Evolutionary conservation across 2,797 vertebrate genomes (phyloP).

Genomic region (Notolepis coatsorum): DNA sequence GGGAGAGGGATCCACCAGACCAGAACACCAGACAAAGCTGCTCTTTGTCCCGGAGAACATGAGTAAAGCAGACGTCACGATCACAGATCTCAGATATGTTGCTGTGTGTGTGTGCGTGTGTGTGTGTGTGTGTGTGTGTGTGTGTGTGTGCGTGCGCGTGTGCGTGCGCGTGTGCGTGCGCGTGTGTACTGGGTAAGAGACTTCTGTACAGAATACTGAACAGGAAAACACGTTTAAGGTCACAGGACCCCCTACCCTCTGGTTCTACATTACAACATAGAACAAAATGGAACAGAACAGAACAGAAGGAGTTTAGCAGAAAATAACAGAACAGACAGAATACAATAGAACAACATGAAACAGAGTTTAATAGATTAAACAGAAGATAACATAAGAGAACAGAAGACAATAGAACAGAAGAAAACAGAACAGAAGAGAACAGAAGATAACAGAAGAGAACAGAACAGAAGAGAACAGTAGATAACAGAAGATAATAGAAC

Average conservation of each 20-base stretch:
- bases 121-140: neutral
- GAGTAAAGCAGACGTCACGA: constrained; percentile 56
- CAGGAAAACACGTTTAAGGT: constrained; percentile 33
- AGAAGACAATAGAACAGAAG: neutral
- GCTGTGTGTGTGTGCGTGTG: constrained; percentile 7
- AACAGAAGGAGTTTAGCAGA: neutral
- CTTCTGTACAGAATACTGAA: constrained; percentile 6
- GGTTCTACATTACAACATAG: neutral
- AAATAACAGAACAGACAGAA: neutral
- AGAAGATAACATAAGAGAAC: neutral
- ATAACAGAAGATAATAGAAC: neutral
- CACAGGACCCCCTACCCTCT: neutral
- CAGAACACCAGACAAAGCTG: constrained; percentile 53
- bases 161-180: neutral
- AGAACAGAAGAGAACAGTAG: too few species aligned
- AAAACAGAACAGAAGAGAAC: neutral
- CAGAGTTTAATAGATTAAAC: too few species aligned
- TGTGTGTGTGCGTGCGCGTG: neutral
- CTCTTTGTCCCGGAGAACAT: constrained; percentile 58
- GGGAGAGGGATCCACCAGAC: constrained; percentile 12
- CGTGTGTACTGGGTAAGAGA: constrained; percentile 32
- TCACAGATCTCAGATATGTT: constrained; percentile 48
- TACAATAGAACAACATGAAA: neutral
- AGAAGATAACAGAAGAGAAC: too few species aligned
- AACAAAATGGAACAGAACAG: neutral